Percentiles rank a stretch among this genome's conserved stretches.
Conservation (phyloP, 2,113 vertebrate genomes). For the Castor canadensis region DNA sequence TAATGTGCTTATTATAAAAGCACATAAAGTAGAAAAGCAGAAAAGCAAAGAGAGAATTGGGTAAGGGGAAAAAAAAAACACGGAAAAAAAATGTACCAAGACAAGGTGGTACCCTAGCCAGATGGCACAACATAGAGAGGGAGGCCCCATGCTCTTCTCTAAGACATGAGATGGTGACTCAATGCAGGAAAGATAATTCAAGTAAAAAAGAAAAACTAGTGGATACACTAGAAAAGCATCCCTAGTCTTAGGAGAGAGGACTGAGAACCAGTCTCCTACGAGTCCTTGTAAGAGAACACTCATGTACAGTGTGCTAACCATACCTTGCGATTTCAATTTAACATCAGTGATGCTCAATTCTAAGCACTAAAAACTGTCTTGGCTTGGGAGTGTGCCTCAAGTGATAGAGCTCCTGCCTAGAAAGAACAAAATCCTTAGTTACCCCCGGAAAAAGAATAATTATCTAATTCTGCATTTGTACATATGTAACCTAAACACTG, state of each 20-base stretch:
- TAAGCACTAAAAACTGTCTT: neutral
- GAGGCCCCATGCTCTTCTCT: neutral
- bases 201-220: neutral
- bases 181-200: neutral
- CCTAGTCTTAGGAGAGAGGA: neutral
- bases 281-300: neutral
- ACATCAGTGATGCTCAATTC: neutral
- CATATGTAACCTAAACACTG: neutral
- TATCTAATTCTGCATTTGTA: neutral
- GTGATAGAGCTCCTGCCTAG: too few species aligned
- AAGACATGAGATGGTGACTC: neutral
- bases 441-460: too few species aligned
- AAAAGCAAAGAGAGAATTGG: neutral
- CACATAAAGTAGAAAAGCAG: neutral
- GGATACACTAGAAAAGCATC: neutral
- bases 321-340: neutral
- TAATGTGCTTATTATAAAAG: neutral
- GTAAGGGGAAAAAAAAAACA: neutral
- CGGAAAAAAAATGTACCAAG: neutral
- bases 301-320: neutral
- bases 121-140: neutral
- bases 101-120: neutral
- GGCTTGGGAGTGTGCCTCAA: too few species aligned
- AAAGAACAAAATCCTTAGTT: too few species aligned
- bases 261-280: neutral